Conservation (phyloP, 2,888 invertebrate species). For the Ochropleura plecta region DNA sequence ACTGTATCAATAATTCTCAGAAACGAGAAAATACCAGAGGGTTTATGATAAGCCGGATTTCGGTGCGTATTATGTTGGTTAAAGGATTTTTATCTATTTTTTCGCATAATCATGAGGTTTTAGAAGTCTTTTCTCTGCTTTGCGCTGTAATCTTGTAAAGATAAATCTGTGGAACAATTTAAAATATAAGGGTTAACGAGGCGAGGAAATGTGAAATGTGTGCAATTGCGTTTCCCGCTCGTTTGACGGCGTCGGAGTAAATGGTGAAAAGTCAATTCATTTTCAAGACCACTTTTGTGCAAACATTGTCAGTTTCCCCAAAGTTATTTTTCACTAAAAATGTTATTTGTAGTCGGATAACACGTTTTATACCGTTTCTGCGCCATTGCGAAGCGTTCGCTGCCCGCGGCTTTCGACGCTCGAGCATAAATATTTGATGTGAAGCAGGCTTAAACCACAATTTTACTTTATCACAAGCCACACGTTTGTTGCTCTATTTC, state of each 20-base stretch:
- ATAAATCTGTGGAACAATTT: slow-evolving; percentile 38
- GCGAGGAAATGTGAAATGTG: slow-evolving; percentile 43
- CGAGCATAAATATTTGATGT: slow-evolving; percentile 81
- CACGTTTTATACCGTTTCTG: slow-evolving; percentile 75
- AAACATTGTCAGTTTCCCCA: slow-evolving; percentile 65
- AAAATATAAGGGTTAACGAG: slow-evolving; percentile 40
- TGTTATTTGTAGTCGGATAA: slow-evolving; percentile 77
- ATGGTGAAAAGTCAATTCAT: slow-evolving; percentile 60
- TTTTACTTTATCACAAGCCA: slow-evolving; percentile 73
- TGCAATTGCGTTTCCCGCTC: slow-evolving; percentile 42
- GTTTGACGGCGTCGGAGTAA: slow-evolving; percentile 38
- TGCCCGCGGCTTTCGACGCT: slow-evolving; percentile 71
- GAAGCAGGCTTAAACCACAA: slow-evolving; percentile 75
- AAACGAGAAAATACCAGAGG: slow-evolving; percentile 63
- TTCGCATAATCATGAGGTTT: slow-evolving; percentile 64
- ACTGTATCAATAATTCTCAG: slow-evolving; percentile 68
- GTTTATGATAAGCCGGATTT: slow-evolving; percentile 71
- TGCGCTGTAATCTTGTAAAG: slow-evolving; percentile 40
- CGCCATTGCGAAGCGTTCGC: slow-evolving; percentile 69
- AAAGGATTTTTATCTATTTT: slow-evolving; percentile 69
- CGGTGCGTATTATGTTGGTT: slow-evolving; percentile 63
- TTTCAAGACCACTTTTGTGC: slow-evolving; percentile 50
- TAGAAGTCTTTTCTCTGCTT: slow-evolving; percentile 34
- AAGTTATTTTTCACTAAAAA: slow-evolving; percentile 75
- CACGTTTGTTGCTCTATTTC: slow-evolving; percentile 69